Base-by-base conservation (phyloP, 2,113 vertebrate species). In the Spea bombifrons region DNA sequence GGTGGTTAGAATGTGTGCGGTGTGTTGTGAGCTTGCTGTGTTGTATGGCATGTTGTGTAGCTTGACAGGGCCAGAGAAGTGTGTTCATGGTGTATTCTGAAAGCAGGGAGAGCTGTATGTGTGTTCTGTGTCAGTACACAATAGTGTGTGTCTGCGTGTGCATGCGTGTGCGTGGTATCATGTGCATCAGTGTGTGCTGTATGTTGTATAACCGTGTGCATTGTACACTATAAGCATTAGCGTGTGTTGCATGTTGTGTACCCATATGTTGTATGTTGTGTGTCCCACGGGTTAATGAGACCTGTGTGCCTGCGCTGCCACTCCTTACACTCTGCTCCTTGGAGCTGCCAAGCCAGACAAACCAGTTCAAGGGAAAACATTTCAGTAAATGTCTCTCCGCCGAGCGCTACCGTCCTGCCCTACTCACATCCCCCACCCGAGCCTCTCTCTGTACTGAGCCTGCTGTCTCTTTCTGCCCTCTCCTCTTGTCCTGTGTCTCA, bases 351-450 rank as follows among this genome's bases (percentile, higher is more conserved):
- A 73, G 77, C 77, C 77, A 49, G 77, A 47, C 70, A 55, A 80
- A 80, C 77, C 77, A 73, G 77, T 80, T 80, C 50, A 66, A 63
- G 76, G 44, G 59, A 72, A 55, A 77, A 76, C 49, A 57, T 53
- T 53, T 7, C 15, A 7, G 4, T 67, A 5, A 50, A 13, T 48
- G n/a, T 70, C 47, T 61, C 76, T 64, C 30, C 43, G 7, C 46
- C 66, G 50, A 71, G 55, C 70, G 53, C 43, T 44, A 46, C 43
- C 67, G 65, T 13, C 65, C 65, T 65, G 52, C 68, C 76, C 59
- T 71, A 50, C 64, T 65, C n/a, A 17, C 5, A 63, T 7, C 16
- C 8, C 66, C 7, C 15, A 53, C 12, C 9, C 44, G 9, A 4
- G 5, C 15, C 61, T 63, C 9, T 63, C 61, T 63, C 61, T 63